Evolutionary conservation across 2,797 vertebrate genomes (phyloP).

Genomic region (Notolabrus celidotus): DNA sequence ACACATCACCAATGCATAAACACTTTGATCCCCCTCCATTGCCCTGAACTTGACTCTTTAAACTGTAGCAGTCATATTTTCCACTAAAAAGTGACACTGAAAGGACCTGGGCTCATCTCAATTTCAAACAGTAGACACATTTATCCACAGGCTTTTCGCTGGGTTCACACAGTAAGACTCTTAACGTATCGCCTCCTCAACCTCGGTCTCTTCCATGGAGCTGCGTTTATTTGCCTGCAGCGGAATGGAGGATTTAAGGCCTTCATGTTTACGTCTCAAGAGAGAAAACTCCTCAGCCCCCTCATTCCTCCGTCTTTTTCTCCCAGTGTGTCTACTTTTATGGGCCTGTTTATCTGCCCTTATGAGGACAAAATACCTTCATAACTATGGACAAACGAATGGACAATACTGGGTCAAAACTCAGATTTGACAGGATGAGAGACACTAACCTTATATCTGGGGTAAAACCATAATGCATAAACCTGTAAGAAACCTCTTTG

Average conservation of each 20-base stretch:
- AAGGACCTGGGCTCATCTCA: background rate
- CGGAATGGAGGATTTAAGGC: background rate
- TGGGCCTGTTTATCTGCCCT: background rate
- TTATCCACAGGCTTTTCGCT: background rate
- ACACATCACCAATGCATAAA: too few species aligned
- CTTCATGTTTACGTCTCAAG: background rate
- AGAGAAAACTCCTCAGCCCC: background rate
- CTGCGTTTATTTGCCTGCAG: background rate
- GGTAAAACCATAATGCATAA: background rate
- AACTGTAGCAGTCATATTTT: background rate
- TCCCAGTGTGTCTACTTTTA: background rate
- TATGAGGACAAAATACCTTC: background rate
- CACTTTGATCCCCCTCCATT: background rate
- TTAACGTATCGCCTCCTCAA: background rate
- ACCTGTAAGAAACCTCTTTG: background rate
- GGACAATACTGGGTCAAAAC: background rate
- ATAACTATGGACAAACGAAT: background rate
- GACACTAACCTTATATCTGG: background rate
- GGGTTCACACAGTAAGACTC: background rate
- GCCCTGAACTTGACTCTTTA: background rate
- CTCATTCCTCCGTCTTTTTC: background rate
- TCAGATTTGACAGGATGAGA: background rate
- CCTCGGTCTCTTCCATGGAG: background rate
- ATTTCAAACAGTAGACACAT: background rate
- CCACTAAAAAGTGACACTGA: background rate